A percentile compares a stretch with the other conserved stretches of the same genome.
Evolutionary conservation across 2,113 vertebrate species (phyloP).

Genomic region (Butorides virescens): DNA sequence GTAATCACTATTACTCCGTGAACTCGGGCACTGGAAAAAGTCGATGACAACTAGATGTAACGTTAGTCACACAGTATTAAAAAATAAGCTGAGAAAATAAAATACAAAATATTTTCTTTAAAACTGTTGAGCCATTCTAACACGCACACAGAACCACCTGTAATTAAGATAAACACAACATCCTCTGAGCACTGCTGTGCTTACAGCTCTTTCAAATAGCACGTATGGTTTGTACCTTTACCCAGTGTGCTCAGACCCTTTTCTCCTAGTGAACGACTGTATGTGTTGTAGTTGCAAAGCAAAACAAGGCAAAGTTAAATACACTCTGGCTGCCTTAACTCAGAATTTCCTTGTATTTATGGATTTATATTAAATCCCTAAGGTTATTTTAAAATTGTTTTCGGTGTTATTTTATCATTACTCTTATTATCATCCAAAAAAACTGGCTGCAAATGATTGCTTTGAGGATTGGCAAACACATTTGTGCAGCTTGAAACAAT

Average conservation of each 20-base stretch:
- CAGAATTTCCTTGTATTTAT: constrained; percentile 34
- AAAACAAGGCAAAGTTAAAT: constrained; percentile 22
- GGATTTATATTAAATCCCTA: constrained; percentile 38
- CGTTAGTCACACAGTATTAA: neutral
- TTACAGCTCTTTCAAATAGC: neutral
- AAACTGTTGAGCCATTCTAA: neutral
- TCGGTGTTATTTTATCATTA: constrained; percentile 52
- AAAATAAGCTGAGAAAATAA: neutral
- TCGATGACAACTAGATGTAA: neutral
- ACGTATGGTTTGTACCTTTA: neutral
- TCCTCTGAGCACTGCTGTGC: neutral
- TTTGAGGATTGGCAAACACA: constrained; percentile 49
- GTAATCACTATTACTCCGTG: neutral
- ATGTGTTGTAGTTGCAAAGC: neutral
- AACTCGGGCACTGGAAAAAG: neutral
- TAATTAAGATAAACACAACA: constrained; percentile 3
- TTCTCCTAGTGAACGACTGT: neutral
- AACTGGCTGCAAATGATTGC: constrained; percentile 34
- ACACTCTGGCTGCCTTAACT: neutral
- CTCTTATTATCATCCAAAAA: constrained; percentile 54
- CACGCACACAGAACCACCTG: neutral
- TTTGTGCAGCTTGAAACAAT: constrained; percentile 60
- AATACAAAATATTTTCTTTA: neutral
- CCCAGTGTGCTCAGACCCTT: neutral
- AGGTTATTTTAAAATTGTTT: constrained; percentile 47